Conservation (phyloP, 2,888 invertebrate species). For the Callinectes sapidus region DNA sequence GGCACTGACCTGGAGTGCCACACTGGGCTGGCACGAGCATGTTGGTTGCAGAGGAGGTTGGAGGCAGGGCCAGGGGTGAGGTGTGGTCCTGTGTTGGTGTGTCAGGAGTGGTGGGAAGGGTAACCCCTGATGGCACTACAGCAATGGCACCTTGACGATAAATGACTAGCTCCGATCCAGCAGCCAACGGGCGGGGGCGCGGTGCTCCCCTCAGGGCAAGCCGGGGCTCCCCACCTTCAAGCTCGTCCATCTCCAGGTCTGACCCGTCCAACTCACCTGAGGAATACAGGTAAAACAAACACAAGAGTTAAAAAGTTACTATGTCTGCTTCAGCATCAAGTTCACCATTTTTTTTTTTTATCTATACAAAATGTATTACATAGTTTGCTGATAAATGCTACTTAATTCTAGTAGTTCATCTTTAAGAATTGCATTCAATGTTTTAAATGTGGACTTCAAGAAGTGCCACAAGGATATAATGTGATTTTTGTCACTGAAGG, state of each 20-base stretch:
- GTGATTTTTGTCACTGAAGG: too few relatives aligned
- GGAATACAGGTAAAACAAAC: neutral
- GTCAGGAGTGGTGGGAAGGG: constrained; percentile 46
- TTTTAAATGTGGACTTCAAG: too few relatives aligned
- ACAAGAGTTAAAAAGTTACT: neutral
- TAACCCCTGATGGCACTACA: constrained; percentile 53
- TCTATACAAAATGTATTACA: too few relatives aligned
- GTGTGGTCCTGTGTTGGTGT: constrained; percentile 58
- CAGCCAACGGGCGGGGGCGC: constrained; percentile 51
- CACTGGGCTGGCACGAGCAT: constrained; percentile 53
- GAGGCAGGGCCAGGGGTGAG: constrained; percentile 61
- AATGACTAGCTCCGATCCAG: constrained; percentile 66
- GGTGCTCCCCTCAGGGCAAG: constrained; percentile 52
- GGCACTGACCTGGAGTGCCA: constrained; percentile 28
- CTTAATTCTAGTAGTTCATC: too few relatives aligned
- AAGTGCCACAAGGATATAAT: too few relatives aligned
- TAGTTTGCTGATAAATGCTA: too few relatives aligned
- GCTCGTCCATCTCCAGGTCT: constrained; percentile 69
- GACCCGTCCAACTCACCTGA: constrained; percentile 61
- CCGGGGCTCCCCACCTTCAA: constrained; percentile 61
- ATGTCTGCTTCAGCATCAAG: too few relatives aligned
- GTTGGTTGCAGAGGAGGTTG: constrained; percentile 43
- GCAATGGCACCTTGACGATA: constrained; percentile 60
- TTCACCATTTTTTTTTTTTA: too few relatives aligned
- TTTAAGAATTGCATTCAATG: too few relatives aligned